Percentiles rank a stretch among this genome's conserved stretches.
Conservation (phyloP, 2,888 invertebrate species). For the Chironomus riparius region DNA sequence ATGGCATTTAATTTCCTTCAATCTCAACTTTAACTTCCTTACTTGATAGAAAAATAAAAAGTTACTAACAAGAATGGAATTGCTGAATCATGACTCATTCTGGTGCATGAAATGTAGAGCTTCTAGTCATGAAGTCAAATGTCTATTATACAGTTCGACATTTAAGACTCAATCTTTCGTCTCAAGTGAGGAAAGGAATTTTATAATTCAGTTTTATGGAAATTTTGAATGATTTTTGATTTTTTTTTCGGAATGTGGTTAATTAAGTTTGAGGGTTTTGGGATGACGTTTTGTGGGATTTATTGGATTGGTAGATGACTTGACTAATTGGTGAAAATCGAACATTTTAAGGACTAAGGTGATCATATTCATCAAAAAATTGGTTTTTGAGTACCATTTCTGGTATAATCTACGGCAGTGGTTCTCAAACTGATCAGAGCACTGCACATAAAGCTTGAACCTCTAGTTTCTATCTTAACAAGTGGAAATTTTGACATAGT, state of each 20-base stretch:
- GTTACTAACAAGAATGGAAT: not conserved
- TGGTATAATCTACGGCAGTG: too few species aligned
- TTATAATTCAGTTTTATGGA: too few species aligned
- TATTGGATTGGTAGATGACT: not conserved
- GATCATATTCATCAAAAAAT: too few species aligned
- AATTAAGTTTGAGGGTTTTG: not conserved
- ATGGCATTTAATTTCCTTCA: not conserved
- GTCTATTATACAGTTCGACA: not conserved
- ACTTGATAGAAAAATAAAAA: not conserved
- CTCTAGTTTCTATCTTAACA: too few species aligned
- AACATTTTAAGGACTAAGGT: too few species aligned
- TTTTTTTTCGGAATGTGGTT: not conserved
- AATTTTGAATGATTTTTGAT: not conserved
- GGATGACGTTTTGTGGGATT: not conserved
- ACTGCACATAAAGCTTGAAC: too few species aligned
- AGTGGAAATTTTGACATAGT: too few species aligned
- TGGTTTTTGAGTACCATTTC: too few species aligned
- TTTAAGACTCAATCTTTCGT: not conserved
- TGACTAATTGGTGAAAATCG: not conserved
- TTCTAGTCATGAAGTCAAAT: not conserved
- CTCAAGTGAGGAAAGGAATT: not conserved
- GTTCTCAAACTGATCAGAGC: too few species aligned
- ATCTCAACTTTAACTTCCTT: not conserved
- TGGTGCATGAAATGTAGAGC: not conserved
- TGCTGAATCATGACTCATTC: not conserved